Percentiles rank a stretch among this genome's conserved stretches.
These are phyloP conservation scores for Drosophila eohydei DNA, from an alignment of 2,888 invertebrate genomes.

Conservation along the genomic window DNA sequence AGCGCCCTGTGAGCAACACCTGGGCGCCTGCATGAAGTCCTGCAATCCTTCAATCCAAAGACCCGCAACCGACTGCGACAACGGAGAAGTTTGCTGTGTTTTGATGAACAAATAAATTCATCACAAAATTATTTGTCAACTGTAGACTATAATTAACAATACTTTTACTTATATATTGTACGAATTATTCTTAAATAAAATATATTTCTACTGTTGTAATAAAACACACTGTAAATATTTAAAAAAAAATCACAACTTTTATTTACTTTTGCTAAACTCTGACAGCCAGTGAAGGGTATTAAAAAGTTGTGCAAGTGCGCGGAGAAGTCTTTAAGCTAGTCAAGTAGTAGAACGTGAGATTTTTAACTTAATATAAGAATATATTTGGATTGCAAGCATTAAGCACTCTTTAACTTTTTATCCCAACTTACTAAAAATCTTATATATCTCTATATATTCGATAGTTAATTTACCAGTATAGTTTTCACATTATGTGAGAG, in stretches of 20 bases:
- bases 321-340: no score
- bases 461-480: no score
- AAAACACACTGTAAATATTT: constrained; percentile 73
- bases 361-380: no score
- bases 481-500: no score
- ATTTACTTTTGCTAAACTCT: background rate
- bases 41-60: constrained; percentile 74
- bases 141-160: constrained; percentile 67
- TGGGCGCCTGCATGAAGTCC: constrained; percentile 80
- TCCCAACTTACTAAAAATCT: no score
- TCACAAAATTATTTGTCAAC: constrained; percentile 30
- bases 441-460: no score
- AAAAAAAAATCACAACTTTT: background rate
- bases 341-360: no score
- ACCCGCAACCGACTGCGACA: constrained; percentile 82
- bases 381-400: no score
- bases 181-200: constrained; percentile 55
- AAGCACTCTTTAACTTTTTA: no score
- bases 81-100: constrained; percentile 83
- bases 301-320: no score
- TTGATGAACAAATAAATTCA: constrained; percentile 57
- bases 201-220: constrained; percentile 66
- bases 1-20: constrained; percentile 81
- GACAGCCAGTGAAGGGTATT: no score
- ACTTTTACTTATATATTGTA: constrained; percentile 68